These are phyloP conservation scores for Datnioides undecimradiatus DNA, from an alignment of 2,113 vertebrate species.

Conservation along the genomic window DNA sequence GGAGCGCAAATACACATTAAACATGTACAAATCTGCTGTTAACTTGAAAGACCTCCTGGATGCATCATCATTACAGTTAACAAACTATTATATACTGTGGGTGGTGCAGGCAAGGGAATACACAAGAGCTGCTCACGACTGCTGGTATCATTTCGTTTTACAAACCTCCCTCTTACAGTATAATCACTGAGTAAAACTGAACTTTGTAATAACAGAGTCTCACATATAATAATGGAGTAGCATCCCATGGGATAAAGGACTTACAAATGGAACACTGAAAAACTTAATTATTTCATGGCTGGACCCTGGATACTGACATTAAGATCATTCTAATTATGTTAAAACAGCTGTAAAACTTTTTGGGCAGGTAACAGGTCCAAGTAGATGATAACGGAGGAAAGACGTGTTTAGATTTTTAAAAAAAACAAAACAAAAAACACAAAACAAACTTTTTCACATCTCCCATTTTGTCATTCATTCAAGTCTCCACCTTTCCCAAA, in stretches of 20 bases:
- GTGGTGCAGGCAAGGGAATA: neutral
- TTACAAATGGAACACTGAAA: conserved; percentile 3
- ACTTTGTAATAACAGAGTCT: conserved; percentile 53
- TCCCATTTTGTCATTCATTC: neutral
- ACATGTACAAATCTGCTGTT: neutral
- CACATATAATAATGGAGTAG: conserved; percentile 44
- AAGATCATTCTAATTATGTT: neutral
- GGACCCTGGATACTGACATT: neutral
- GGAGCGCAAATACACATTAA: neutral
- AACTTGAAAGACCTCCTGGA: neutral
- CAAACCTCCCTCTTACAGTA: neutral
- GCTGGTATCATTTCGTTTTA: neutral
- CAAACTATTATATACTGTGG: neutral
- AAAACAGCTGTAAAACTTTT: neutral
- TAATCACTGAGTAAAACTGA: conserved; percentile 1
- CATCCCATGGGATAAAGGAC: conserved; percentile 9
- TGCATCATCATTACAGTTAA: neutral
- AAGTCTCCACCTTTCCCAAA: neutral
- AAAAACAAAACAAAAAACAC: too few species aligned
- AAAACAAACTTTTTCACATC: neutral
- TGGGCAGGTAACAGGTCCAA: neutral
- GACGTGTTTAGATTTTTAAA: neutral
- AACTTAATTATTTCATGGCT: neutral
- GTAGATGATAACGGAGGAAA: neutral
- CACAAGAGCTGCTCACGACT: neutral